Evolutionary conservation across 2,888 invertebrate genomes (phyloP).

Genomic region (Vannuccia rotundouncinata): DNA sequence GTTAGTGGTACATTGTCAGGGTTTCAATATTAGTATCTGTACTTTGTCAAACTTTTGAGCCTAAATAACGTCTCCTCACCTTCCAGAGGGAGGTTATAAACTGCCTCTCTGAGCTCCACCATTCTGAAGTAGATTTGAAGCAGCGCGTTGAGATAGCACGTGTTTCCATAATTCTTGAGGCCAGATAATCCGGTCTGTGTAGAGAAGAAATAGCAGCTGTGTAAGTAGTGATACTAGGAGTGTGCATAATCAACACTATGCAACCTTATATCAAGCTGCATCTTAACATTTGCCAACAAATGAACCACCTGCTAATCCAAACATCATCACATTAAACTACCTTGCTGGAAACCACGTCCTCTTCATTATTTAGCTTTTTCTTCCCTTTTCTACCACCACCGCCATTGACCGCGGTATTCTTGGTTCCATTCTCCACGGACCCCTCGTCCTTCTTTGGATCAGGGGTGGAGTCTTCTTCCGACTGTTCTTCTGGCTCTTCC

Average conservation of each 20-base stretch:
- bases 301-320: not conserved
- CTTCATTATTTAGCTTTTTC: not conserved
- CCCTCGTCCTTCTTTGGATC: conserved; percentile 22
- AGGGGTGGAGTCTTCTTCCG: not conserved
- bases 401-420: not conserved
- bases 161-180: conserved; percentile 37
- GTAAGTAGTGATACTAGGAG: not conserved
- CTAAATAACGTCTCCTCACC: too few relatives aligned
- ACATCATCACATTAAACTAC: too few relatives aligned
- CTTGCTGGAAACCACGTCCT: too few relatives aligned
- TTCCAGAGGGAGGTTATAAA: conserved; percentile 32
- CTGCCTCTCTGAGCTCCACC: conserved; percentile 29
- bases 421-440: not conserved
- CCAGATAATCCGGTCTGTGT: conserved; percentile 22
- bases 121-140: conserved; percentile 36
- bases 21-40: too few relatives aligned
- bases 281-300: not conserved
- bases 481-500: not conserved
- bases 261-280: not conserved
- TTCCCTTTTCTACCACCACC: not conserved
- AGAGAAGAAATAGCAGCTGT: not conserved
- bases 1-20: too few relatives aligned
- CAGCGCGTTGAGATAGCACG: conserved; percentile 37
- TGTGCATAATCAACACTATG: not conserved
- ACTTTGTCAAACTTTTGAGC: too few relatives aligned